Evolutionary conservation across 2,797 vertebrate genomes (phyloP), one percentile per base, ranked within the genome.

Genomic region (Bradypodion ventrale): DNA sequence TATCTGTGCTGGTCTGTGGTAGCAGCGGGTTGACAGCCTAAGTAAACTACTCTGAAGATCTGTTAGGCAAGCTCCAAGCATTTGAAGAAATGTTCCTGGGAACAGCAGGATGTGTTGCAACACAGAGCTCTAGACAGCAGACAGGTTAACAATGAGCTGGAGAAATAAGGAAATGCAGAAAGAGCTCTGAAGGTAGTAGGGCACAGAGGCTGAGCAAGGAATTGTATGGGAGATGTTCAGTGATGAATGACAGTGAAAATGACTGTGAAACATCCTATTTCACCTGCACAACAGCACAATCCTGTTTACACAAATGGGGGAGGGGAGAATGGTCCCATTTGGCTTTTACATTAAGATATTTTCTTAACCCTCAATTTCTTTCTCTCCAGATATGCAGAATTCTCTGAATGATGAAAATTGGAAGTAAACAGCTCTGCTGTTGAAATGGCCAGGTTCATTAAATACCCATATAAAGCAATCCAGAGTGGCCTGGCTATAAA

Each of bases 71-170:
- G 83, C 80, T 87, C 49, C n/a, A 42, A 78, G 84, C 86, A 84
- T 89, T 87, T 92, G 82, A 83, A 75, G 83, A 88, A 87, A 91
- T 74, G 25, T 82, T 77, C 90, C 88, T 73, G 63, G 69, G 59
- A 66, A 62, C 82, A 87, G 89, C 85, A 84, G 88, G 82, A 69
- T 63, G 72, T 88, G 29, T 75, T 83, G 10, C 66, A 92, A 82
- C 87, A 44, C 70, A 82, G 56, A 88, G 35, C 8, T 46, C 5
- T 78, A 75, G 68, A 84, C 87, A 60, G 21, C 65, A 82, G 42
- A 72, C 77, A 21, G 40, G 59, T 56, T 89, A 85, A 84, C 69
- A 82, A 78, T 82, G 21, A 12, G 1, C 29, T 76, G 78, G 77
- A 81, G 78, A 86, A 0, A 66, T 44, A 0, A 69, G 90, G 69